Evolutionary conservation across 2,113 vertebrate genomes (phyloP).

Genomic region (Gallinago undulata): DNA sequence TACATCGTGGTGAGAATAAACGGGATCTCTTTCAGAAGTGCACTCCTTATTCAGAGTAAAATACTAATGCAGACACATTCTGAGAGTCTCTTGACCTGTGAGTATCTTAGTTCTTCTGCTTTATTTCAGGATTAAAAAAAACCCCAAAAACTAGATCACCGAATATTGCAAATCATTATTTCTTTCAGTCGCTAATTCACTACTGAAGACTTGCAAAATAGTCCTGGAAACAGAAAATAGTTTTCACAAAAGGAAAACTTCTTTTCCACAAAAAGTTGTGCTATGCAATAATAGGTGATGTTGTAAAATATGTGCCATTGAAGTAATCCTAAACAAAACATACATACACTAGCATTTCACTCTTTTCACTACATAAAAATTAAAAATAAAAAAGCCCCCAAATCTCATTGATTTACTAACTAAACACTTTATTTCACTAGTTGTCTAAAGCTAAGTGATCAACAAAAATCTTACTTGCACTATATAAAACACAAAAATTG

Average conservation of each 20-base stretch:
- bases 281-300: background rate
- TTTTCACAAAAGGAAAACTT: background rate
- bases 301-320: background rate
- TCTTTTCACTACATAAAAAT: background rate
- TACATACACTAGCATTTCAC: background rate
- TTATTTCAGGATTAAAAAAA: background rate
- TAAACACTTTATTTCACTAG: background rate
- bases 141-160: background rate
- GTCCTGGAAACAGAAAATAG: background rate
- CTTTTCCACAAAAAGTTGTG: background rate
- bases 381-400: rapidly evolving
- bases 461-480: background rate
- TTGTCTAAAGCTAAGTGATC: background rate
- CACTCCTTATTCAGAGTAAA: background rate
- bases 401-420: background rate
- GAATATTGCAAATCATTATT: background rate
- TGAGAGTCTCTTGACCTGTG: background rate
- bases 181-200: background rate
- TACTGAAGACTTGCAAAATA: background rate
- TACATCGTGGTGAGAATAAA: background rate
- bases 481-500: background rate
- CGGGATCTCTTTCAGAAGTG: background rate
- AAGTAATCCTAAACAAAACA: background rate
- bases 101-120: background rate
- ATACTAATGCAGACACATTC: background rate